Base-by-base conservation (phyloP, 2,113 vertebrate genomes). In the Gymnogyps californianus region DNA sequence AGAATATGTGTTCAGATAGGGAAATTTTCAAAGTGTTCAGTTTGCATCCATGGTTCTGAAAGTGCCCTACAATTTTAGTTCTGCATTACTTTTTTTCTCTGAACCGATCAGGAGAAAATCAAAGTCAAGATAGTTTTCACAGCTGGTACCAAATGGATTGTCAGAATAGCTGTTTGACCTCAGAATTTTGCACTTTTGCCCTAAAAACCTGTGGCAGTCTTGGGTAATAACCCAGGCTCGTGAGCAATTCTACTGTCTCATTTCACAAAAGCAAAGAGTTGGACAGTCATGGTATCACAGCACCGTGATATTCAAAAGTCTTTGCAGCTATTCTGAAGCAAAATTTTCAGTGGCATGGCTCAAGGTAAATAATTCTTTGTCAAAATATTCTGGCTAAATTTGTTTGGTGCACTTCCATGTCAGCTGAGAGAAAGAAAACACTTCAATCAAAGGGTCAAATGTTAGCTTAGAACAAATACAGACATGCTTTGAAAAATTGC, bases 401-500 rank as follows among this genome's bases (percentile, higher is more conserved):
- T 58, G 6, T 32, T 89, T 62, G 10, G 13, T 86, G 32, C 9
- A 32, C 4, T 64, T 64, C 25, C 5, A 19, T 8, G 14, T 55
- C 67, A 86, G 22, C 22, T 3, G 2, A 93, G 26, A 74, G n/a
- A 44, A 76, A 83, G 32, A 72, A 80, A 90, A 76, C 6, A 12
- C 15, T 75, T 82, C 42, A 57, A 67, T 1, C 11, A 24, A 2
- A 29, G 14, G 13, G 20, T 57, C 46, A 83, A 77, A 83, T n/a
- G 9, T 16, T 66, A 75, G 10, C 21, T 61, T 46, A 64, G 54
- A 88, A 86, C 34, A 83, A 90, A 86, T 64, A 52, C 2, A 4
- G 40, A 52, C 9, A 7, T 1, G 0, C 0, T 69, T 2, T 76
- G 31, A 44, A 70, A 49, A 85, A 79, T 6, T 29, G 22, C 9